These are phyloP conservation scores for Motacilla alba DNA, from an alignment of 2,113 vertebrate genomes.

Conservation along the genomic window DNA sequence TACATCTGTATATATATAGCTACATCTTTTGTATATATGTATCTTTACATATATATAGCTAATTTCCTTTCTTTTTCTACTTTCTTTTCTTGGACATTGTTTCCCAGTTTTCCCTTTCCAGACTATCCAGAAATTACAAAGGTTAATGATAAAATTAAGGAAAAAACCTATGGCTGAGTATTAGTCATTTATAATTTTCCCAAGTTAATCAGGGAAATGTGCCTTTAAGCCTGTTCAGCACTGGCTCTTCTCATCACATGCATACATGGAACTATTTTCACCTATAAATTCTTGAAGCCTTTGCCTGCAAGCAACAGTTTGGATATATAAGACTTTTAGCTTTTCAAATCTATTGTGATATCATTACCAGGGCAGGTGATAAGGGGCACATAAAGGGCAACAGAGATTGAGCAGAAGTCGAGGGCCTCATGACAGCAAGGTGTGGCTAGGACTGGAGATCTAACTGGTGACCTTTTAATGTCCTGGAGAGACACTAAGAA, in stretches of 20 bases:
- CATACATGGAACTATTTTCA: not conserved
- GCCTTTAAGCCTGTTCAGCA: not conserved
- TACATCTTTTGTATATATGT: not conserved
- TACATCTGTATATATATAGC: not conserved
- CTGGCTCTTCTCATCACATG: not conserved
- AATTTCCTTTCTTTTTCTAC: not conserved
- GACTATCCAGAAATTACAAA: not conserved
- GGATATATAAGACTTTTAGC: not conserved
- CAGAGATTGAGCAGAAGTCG: fast-evolving
- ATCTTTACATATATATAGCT: not conserved
- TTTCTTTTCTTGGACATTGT: not conserved
- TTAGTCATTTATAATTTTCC: not conserved
- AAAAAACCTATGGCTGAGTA: not conserved
- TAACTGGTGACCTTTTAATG: not conserved
- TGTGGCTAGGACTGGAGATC: not conserved
- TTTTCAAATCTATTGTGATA: not conserved
- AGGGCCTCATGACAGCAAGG: not conserved
- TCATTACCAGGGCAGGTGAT: not conserved
- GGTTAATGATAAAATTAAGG: not conserved
- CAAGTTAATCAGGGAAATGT: not conserved
- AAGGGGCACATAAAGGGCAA: not conserved
- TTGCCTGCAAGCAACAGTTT: not conserved
- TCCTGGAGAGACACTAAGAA: not conserved
- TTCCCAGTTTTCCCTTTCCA: not conserved
- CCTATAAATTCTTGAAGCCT: not conserved